Base-by-base conservation (phyloP, 2,888 invertebrate species). In the Cacoxenus indagator region DNA sequence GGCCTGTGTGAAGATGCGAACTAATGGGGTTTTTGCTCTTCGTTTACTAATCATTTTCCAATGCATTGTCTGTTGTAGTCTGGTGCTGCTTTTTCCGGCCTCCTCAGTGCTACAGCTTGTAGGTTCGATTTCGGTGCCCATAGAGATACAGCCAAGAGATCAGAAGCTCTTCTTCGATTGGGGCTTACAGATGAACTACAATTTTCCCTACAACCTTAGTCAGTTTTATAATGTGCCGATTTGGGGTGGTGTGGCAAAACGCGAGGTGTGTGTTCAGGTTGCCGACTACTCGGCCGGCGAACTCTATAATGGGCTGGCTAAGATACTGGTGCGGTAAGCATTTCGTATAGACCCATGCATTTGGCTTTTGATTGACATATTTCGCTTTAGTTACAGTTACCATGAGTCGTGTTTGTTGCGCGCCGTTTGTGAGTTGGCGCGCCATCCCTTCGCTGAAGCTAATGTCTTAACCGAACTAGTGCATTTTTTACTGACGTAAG, bases 401-500 rank as follows among this genome's bases (percentile, higher is more conserved):
- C 90, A 91, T 73, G 93, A 93, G 4, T 90, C 90, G 17, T 94
- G 93, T 81, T 87, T 93, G 51, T 85, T 92, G 61, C 90, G 90
- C 75, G 90, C 91, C 57, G 90, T 94, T 48, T 94, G 94, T 76
- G 92, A 93, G 78, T 87, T 92, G 19, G 91, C 92, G 2, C 90
- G 90, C 62, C 90, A 91, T 73, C 92, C 93, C 0, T 86, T 93
- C 43, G 90, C 90, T 67, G 79, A 78, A 6, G 90, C 90, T 65
- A 91, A 91, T 77, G 86, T 94, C 6, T 85, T 94, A 0, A 92
- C 92, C 69, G 93, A 94, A 85, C 87, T 94, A 48, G 87, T 93
- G 46, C 91, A 90, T 70, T 91, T 92, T 76, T 87, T 93, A 26
- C 89, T 94, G 59, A 93, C 93, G 94, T 94, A 87, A 91, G 92